Conservation (phyloP, 1,140 invertebrate species). For the Drosophila parabipectinata region DNA sequence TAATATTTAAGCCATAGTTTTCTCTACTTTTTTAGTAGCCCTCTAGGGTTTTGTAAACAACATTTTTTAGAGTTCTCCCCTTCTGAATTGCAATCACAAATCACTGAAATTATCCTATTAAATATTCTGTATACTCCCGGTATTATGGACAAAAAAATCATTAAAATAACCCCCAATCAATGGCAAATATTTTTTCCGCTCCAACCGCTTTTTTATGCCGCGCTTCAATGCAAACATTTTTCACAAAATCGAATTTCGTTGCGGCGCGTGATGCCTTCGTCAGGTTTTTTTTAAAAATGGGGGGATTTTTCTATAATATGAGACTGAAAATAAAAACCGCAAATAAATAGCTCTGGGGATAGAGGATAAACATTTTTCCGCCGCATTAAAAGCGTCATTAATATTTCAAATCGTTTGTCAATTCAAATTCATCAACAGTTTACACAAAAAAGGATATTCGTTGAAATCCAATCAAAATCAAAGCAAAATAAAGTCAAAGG, state of each 20-base stretch:
- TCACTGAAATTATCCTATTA: slow-evolving; percentile 39
- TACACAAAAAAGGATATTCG: slow-evolving; percentile 17
- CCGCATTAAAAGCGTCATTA: slow-evolving; percentile 46
- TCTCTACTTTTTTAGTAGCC: neutral
- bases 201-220: slow-evolving; percentile 10
- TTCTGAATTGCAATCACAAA: slow-evolving; percentile 18
- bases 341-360: slow-evolving; percentile 17
- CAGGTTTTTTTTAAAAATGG: too few species aligned
- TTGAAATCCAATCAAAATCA: slow-evolving; percentile 15
- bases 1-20: too few species aligned
- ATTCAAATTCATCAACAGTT: slow-evolving; percentile 55
- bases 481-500: slow-evolving; percentile 1
- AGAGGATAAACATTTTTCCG: slow-evolving; percentile 15
- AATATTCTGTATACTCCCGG: slow-evolving; percentile 17
- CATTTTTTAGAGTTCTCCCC: neutral
- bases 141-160: neutral
- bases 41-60: neutral
- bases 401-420: slow-evolving; percentile 64
- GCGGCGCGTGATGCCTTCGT: slow-evolving; percentile 34
- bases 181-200: slow-evolving; percentile 27
- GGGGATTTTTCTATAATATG: too few species aligned
- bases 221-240: slow-evolving; percentile 46
- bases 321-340: neutral
- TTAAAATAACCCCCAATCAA: slow-evolving; percentile 38
- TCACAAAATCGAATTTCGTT: slow-evolving; percentile 63